These are phyloP conservation scores for Leptinotarsa texana DNA, from an alignment of 1,140 invertebrate genomes.

Conservation along the genomic window DNA sequence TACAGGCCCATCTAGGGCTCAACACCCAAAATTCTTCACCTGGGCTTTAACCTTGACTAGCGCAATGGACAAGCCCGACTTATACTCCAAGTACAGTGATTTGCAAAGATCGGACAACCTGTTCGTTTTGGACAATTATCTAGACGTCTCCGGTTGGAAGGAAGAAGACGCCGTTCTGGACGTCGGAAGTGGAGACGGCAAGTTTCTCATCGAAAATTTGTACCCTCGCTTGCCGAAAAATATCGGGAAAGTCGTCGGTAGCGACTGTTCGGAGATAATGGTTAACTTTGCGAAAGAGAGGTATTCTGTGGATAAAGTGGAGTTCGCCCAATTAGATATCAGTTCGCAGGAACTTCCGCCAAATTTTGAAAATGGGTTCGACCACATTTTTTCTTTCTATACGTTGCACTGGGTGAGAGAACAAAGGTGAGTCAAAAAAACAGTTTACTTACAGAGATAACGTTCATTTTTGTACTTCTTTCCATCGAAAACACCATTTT, in stretches of 20 bases:
- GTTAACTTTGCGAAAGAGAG: conserved; percentile 64
- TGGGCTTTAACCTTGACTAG: neutral
- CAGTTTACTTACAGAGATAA: too few relatives aligned
- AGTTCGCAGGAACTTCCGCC: conserved; percentile 58
- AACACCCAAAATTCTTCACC: neutral
- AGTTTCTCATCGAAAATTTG: conserved; percentile 71
- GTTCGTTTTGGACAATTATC: conserved; percentile 69
- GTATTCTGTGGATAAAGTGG: conserved; percentile 57
- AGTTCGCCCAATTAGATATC: conserved; percentile 71
- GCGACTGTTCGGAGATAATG: conserved; percentile 74
- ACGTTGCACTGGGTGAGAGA: conserved; percentile 82
- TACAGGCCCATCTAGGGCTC: neutral
- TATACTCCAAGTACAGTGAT: conserved; percentile 67
- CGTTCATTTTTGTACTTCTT: too few relatives aligned
- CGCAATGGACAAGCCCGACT: conserved; percentile 66
- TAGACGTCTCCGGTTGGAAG: conserved; percentile 63
- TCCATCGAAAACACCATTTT: too few relatives aligned
- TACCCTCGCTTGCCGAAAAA: conserved; percentile 64
- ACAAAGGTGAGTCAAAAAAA: conserved; percentile 62
- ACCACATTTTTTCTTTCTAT: conserved; percentile 79
- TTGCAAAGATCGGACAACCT: conserved; percentile 71
- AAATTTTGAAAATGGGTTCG: conserved; percentile 61
- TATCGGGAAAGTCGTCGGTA: conserved; percentile 61
- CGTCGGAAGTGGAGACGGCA: conserved; percentile 78
- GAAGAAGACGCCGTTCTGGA: conserved; percentile 67